phyloP scores from a whole-genome alignment of 2,888 invertebrate species.

The Pemphredon lugubris region DNA sequence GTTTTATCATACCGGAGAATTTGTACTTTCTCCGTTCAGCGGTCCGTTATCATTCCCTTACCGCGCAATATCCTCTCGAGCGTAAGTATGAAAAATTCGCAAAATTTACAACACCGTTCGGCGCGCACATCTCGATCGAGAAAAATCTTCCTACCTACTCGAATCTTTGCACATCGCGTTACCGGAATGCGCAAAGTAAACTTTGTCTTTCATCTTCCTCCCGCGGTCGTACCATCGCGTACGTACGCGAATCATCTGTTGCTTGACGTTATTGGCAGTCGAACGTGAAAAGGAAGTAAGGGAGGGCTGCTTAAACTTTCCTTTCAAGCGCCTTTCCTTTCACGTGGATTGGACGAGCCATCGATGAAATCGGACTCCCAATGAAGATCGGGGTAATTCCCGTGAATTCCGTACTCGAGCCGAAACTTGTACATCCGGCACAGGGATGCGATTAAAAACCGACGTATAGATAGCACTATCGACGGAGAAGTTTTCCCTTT shows the following conservation, averaged over 20 bases:
- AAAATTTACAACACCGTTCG: too few relatives aligned
- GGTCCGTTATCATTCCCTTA: too few relatives aligned
- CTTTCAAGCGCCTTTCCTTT: neutral
- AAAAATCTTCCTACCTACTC: neutral
- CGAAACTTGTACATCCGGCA: too few relatives aligned
- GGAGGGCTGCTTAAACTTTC: neutral
- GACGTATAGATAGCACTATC: too few relatives aligned
- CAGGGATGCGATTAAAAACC: too few relatives aligned
- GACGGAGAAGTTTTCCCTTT: neutral
- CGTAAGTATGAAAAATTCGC: too few relatives aligned
- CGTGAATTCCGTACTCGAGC: too few relatives aligned
- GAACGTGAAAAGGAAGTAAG: neutral
- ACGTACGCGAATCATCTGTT: neutral
- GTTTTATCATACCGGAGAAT: too few relatives aligned
- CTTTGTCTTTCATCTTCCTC: constrained; percentile 11
- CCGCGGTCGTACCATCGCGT: neutral
- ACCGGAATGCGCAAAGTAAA: constrained; percentile 11
- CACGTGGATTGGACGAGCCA: neutral
- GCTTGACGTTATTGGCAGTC: constrained; percentile 3
- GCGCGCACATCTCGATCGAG: constrained; percentile 7
- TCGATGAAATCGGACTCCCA: neutral
- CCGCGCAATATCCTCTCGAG: too few relatives aligned
- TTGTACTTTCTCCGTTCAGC: too few relatives aligned
- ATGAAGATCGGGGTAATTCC: too few relatives aligned
- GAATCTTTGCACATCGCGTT: constrained; percentile 17